phyloP scores from a whole-genome alignment of 2,113 vertebrate genomes.

The Manacus vitellinus region DNA sequence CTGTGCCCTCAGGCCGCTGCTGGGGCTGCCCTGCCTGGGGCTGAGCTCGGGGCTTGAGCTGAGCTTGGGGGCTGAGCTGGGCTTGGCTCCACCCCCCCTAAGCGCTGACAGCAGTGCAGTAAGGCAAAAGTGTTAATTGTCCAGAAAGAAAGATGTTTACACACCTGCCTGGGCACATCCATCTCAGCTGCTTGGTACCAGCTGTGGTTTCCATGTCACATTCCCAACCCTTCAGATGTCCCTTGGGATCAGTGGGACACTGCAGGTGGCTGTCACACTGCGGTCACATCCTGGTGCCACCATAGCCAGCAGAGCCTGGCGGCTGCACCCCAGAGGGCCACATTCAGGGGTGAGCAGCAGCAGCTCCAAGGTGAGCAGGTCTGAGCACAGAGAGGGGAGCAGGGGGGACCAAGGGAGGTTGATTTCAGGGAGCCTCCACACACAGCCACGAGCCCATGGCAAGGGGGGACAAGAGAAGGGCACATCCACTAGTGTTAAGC shows the following conservation, averaged over 20 bases:
- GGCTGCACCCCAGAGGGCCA: rapidly evolving
- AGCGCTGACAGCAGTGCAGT: constrained; percentile 22
- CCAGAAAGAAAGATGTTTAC: not conserved
- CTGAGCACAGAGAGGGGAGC: not conserved
- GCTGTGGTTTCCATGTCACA: not conserved
- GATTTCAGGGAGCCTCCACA: rapidly evolving
- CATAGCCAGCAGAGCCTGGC: not conserved
- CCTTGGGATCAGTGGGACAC: not conserved
- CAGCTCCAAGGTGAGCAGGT: not conserved
- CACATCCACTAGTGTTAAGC: not conserved
- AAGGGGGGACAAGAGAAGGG: not conserved
- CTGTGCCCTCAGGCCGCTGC: not conserved
- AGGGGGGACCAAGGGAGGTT: not conserved
- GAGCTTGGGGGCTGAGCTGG: not conserved
- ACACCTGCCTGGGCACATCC: not conserved
- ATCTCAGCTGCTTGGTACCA: not conserved
- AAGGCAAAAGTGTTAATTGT: constrained; percentile 37
- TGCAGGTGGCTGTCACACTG: rapidly evolving
- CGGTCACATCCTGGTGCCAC: rapidly evolving
- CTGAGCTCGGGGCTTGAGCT: not conserved
- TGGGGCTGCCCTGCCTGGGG: rapidly evolving
- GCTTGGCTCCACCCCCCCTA: not conserved
- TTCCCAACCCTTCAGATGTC: not conserved
- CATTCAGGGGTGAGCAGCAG: not conserved
- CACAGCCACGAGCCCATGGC: not conserved